Percentiles rank a stretch among this genome's conserved stretches.
Conservation (phyloP, 2,113 vertebrate species). For the Ageneiosus marmoratus region DNA sequence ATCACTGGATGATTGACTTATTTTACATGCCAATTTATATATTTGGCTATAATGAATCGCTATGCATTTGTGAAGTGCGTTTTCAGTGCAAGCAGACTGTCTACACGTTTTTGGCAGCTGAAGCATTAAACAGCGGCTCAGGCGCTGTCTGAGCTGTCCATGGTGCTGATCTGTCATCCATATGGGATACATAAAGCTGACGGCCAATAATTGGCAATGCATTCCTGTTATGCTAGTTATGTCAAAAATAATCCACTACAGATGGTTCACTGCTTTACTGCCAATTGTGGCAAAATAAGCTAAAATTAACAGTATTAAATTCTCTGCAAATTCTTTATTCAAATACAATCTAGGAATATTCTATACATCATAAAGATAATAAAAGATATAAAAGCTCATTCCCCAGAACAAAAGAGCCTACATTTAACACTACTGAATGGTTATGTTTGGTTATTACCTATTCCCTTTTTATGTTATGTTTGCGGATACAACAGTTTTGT, state of each 20-base stretch:
- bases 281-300: neutral
- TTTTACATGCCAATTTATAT: conserved; percentile 1
- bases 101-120: conserved; percentile 31
- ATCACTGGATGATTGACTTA: conserved; percentile 8
- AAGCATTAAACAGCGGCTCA: conserved; percentile 12
- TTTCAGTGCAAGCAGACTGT: neutral
- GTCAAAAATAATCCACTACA: conserved; percentile 21
- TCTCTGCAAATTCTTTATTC: neutral
- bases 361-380: too few relatives aligned
- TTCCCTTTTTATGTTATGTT: neutral
- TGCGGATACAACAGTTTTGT: conserved; percentile 26
- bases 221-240: conserved; percentile 11
- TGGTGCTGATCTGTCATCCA: conserved; percentile 49
- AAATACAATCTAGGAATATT: conserved; percentile 5
- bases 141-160: conserved; percentile 36
- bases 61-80: neutral
- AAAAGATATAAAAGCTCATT: neutral
- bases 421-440: neutral
- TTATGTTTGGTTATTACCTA: neutral
- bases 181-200: conserved; percentile 15
- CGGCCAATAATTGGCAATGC: conserved; percentile 26
- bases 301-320: neutral
- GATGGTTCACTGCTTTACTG: neutral
- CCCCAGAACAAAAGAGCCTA: neutral
- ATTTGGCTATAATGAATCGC: conserved; percentile 27